A percentile compares a stretch with the other conserved stretches of the same genome.
These are phyloP conservation scores for Uloborus diversus DNA, from an alignment of 1,140 invertebrate species.

Conservation along the genomic window DNA sequence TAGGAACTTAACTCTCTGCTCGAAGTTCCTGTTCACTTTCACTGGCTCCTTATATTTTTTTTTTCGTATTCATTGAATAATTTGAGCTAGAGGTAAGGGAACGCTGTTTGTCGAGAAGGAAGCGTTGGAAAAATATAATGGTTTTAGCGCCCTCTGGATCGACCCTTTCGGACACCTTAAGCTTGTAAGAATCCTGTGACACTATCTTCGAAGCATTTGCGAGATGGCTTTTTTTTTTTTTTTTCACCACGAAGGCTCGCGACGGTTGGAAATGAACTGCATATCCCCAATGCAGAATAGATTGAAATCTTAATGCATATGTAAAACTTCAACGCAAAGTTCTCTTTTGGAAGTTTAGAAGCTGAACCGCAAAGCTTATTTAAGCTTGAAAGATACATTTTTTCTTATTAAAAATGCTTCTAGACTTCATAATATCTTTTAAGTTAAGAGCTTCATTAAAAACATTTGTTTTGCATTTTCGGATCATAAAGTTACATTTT, in stretches of 20 bases:
- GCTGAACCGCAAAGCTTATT: slow-evolving; percentile 10
- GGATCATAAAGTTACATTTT: no score
- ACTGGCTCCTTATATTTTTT: background rate
- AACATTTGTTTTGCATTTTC: no score
- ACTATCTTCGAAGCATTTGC: slow-evolving; percentile 48
- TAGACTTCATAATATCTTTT: no score
- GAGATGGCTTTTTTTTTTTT: slow-evolving; percentile 45
- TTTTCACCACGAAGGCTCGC: background rate
- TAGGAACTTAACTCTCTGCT: slow-evolving; percentile 49
- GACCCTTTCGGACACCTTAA: slow-evolving; percentile 41
- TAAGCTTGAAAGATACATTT: no score
- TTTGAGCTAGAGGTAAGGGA: background rate
- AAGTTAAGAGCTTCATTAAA: no score
- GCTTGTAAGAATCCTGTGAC: slow-evolving; percentile 29
- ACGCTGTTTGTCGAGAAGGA: slow-evolving; percentile 19
- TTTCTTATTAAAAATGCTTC: no score
- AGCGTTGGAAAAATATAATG: slow-evolving; percentile 31
- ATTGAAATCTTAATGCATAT: slow-evolving; percentile 45
- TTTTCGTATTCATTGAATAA: slow-evolving; percentile 15
- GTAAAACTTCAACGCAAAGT: slow-evolving; percentile 1
- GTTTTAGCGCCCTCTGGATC: slow-evolving; percentile 27
- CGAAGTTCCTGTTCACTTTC: slow-evolving; percentile 6
- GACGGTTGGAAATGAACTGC: slow-evolving; percentile 42
- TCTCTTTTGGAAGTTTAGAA: background rate
- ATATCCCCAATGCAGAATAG: slow-evolving; percentile 40